Conservation (phyloP, 53 echinoderm and acorn worm genomes). For the Actinopyga echinites region DNA sequence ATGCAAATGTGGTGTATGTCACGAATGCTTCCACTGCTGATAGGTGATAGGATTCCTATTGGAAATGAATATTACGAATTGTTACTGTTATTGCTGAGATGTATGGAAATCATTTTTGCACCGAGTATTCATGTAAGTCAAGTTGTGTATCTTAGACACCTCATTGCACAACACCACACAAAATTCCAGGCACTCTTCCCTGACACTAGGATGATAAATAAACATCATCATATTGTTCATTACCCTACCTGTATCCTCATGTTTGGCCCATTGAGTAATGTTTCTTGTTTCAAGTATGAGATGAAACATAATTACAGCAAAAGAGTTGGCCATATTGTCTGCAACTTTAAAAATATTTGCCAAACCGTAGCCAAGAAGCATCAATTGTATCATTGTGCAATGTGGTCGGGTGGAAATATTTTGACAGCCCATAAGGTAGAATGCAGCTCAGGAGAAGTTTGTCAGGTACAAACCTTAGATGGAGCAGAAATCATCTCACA, state of each 20-base stretch:
- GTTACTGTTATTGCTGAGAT: slow-evolving; percentile 47
- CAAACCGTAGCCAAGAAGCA: slow-evolving; percentile 55
- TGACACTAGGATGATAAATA: not conserved
- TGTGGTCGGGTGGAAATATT: not conserved
- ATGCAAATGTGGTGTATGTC: not conserved
- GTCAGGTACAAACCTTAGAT: not conserved
- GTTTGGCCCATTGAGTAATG: slow-evolving; percentile 30
- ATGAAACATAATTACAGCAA: slow-evolving; percentile 55
- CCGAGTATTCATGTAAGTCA: not conserved
- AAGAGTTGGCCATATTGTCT: slow-evolving; percentile 37
- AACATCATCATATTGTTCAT: slow-evolving; percentile 64
- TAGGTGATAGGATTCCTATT: slow-evolving; percentile 48
- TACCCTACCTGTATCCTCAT: slow-evolving; percentile 48
- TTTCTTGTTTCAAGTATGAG: slow-evolving; percentile 56
- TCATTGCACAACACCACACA: not conserved
- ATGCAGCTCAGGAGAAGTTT: slow-evolving; percentile 2
- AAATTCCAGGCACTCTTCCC: not conserved
- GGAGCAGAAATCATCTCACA: not conserved
- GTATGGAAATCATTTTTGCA: slow-evolving; percentile 45
- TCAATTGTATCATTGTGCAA: slow-evolving; percentile 40
- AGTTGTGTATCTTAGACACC: not conserved
- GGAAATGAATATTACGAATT: slow-evolving; percentile 44
- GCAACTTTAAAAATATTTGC: slow-evolving; percentile 57
- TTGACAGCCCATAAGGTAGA: not conserved
- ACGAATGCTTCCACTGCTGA: slow-evolving; percentile 1